These are phyloP conservation scores for Perdita meconis DNA, from an alignment of 2,888 invertebrate species.

Conservation along the genomic window DNA sequence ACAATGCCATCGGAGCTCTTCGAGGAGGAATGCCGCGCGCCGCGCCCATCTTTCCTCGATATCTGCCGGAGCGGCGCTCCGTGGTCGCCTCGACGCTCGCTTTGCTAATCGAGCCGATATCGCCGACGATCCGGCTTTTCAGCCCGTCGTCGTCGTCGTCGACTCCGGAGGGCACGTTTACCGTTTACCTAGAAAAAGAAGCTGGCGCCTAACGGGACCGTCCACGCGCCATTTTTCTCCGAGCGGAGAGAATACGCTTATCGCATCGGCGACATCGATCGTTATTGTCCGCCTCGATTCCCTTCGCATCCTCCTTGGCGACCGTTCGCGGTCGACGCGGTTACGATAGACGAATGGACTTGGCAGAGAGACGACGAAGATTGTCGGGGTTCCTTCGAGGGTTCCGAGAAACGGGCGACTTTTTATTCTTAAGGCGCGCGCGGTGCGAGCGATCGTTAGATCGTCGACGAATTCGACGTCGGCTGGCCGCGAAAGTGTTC, in stretches of 20 bases:
- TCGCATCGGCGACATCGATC: neutral
- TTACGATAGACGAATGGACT: too few relatives aligned
- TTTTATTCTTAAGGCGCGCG: too few relatives aligned
- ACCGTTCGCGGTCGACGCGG: too few relatives aligned
- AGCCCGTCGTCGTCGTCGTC: conserved; percentile 21
- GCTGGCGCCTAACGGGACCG: conserved; percentile 60
- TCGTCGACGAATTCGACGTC: too few relatives aligned
- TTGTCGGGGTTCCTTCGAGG: too few relatives aligned
- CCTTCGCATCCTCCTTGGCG: too few relatives aligned
- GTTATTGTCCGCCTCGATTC: too few relatives aligned
- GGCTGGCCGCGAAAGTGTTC: too few relatives aligned
- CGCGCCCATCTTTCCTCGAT: conserved; percentile 81
- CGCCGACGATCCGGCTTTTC: conserved; percentile 29
- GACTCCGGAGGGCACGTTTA: conserved; percentile 41
- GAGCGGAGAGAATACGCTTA: neutral
- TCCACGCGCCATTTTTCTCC: conserved; percentile 44
- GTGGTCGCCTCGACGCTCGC: conserved; percentile 11
- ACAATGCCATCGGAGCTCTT: conserved; percentile 83
- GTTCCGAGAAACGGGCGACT: too few relatives aligned
- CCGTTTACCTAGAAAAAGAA: conserved; percentile 49
- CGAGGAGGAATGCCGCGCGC: conserved; percentile 83
- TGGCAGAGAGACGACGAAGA: too few relatives aligned
- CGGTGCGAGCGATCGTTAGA: too few relatives aligned
- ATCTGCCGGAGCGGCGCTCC: conserved; percentile 36
- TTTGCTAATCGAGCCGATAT: conserved; percentile 39